These are phyloP conservation scores for Epirrhoe tristata DNA, from an alignment of 2,888 invertebrate genomes.

Conservation along the genomic window DNA sequence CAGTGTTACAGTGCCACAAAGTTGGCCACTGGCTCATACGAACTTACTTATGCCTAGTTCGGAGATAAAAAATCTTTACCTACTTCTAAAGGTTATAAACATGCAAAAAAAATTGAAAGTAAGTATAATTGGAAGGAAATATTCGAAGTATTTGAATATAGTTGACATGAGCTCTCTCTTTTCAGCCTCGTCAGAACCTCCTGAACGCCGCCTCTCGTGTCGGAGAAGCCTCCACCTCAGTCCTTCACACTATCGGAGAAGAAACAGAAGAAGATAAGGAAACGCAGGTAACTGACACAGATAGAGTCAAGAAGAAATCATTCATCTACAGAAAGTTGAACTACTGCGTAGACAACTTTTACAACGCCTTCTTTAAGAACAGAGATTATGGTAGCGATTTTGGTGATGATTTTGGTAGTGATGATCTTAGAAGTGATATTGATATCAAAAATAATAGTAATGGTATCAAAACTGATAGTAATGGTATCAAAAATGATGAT, in stretches of 20 bases:
- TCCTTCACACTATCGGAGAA: conserved; percentile 96
- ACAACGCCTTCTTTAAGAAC: conserved; percentile 74
- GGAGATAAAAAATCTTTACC: too few relatives aligned
- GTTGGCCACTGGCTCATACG: too few relatives aligned
- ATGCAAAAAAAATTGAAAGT: too few relatives aligned
- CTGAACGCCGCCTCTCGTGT: conserved; percentile 98
- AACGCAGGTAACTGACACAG: conserved; percentile 84
- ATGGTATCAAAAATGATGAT: conserved; percentile 37
- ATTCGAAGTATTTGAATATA: too few relatives aligned
- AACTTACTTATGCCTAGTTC: too few relatives aligned
- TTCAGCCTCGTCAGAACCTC: conserved; percentile 94
- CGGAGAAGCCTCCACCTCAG: conserved; percentile 98
- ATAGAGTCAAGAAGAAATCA: conserved; percentile 61
- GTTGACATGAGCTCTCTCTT: conserved; percentile 32
- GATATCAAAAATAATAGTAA: conserved; percentile 8
- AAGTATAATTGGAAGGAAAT: too few relatives aligned
- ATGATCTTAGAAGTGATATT: conserved; percentile 22
- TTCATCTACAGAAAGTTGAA: conserved; percentile 77
- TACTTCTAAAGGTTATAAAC: too few relatives aligned
- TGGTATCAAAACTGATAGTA: conserved; percentile 17
- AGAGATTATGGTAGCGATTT: conserved; percentile 67
- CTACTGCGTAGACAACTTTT: conserved; percentile 81
- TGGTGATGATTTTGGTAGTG: conserved; percentile 36
- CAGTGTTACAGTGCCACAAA: too few relatives aligned
- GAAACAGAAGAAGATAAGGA: conserved; percentile 94